These are phyloP conservation scores for Lasiurus cinereus DNA, from an alignment of 2,113 vertebrate species.

Conservation along the genomic window DNA sequence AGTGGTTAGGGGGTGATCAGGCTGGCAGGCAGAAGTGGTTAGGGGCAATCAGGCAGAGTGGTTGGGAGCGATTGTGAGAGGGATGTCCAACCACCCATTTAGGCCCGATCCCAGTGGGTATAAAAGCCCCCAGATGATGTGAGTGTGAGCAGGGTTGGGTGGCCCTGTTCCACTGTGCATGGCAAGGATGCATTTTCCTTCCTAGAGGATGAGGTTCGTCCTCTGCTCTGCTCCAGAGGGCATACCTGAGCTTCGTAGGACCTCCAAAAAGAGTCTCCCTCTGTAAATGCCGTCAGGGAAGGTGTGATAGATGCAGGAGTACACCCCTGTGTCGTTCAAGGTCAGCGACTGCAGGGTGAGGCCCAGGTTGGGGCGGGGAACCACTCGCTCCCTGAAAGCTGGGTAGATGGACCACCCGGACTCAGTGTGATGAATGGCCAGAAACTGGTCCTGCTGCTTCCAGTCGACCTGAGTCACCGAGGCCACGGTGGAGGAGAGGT, in stretches of 20 bases:
- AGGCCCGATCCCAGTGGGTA: too few species aligned
- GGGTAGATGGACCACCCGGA: not conserved
- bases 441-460: constrained; percentile 32
- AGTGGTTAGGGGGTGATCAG: too few species aligned
- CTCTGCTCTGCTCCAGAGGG: not conserved
- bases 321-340: constrained; percentile 74
- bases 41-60: too few species aligned
- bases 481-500: constrained; percentile 54
- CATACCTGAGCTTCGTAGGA: constrained; percentile 69
- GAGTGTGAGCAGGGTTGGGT: not conserved
- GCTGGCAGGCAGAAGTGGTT: too few species aligned
- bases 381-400: constrained; percentile 20
- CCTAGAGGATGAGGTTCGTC: not conserved
- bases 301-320: constrained; percentile 77
- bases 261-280: constrained; percentile 74
- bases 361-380: not conserved
- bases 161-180: too few species aligned
- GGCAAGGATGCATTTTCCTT: not conserved
- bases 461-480: constrained; percentile 80
- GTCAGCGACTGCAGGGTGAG: constrained; percentile 64
- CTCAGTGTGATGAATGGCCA: constrained; percentile 26
- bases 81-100: too few species aligned
- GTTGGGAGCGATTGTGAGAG: too few species aligned
- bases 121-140: not conserved
- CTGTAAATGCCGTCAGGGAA: constrained; percentile 77